Conservation (phyloP, 2,113 vertebrate species). For the Oxyura jamaicensis region DNA sequence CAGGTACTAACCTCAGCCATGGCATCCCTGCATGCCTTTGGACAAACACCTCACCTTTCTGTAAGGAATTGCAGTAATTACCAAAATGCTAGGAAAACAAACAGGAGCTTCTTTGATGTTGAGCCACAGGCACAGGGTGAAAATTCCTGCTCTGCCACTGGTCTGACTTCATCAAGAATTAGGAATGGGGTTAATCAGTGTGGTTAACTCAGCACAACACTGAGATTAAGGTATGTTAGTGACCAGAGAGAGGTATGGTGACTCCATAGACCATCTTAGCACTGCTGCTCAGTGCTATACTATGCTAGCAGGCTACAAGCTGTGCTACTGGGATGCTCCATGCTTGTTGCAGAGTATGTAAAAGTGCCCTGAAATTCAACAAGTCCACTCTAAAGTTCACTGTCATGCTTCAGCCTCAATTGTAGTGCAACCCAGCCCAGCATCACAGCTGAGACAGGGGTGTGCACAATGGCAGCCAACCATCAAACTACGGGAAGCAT, state of each 20-base stretch:
- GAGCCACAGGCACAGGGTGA: background rate
- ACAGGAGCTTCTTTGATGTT: background rate
- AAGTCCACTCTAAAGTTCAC: background rate
- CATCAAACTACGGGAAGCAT: background rate
- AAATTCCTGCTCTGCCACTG: background rate
- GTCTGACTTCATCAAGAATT: background rate
- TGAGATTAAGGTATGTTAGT: background rate
- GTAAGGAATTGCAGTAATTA: background rate
- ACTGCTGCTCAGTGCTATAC: rapidly evolving
- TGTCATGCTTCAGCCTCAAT: background rate
- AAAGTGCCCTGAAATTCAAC: background rate
- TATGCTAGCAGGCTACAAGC: background rate
- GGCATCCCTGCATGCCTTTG: background rate
- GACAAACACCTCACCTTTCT: background rate
- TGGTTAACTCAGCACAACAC: background rate
- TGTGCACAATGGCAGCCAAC: background rate
- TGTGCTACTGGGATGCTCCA: background rate
- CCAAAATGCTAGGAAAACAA: background rate
- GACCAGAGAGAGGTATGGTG: background rate
- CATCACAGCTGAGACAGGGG: background rate
- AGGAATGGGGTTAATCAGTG: background rate
- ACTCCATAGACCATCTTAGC: background rate
- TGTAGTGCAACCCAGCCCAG: background rate
- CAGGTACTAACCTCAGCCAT: background rate
- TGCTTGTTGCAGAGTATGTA: rapidly evolving